Base-by-base conservation (phyloP, 2,888 invertebrate species). In the Cybosia mesomella region DNA sequence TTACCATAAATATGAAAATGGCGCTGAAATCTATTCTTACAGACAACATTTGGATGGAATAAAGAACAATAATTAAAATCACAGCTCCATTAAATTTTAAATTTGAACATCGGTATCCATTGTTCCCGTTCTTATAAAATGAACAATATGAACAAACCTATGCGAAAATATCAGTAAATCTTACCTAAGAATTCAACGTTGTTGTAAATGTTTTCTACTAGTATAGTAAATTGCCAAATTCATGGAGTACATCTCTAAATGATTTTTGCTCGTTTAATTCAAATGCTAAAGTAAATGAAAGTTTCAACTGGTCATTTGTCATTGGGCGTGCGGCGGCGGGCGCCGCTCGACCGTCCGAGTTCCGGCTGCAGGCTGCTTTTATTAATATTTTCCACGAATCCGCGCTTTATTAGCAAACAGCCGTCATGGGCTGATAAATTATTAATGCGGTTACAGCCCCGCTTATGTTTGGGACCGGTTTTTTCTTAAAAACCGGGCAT, bases 341-440 rank as follows among this genome's bases (percentile, higher is more conserved):
- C 72, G 67, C 82, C 83, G 85, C 85, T 87, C 88, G 88, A 84
- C 87, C 87, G 85, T 83, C 82, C 86, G 86, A 85, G 89, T 91
- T 91, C 92, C 91, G 90, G 87, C 86, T 89, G 91, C 92, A 91
- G 87, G 91, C 91, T 90, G 92, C 92, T 93, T 94, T 95, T 94
- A 94, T 95, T 95, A 94, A 95, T 94, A 95, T 94, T 94, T 94
- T 91, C 92, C 92, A 88, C 89, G 92, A 94, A 92, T 92, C 92
- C 89, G 88, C 92, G 94, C 93, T 94, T 94, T 95, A 95, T 95
- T 95, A 94, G 94, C 93, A 94, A 94, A 94, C 94, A 94, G 91
- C 91, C 92, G 94, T 95, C 94, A 94, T 92, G 91, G 94, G 91
- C 93, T 94, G 94, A 94, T 94, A 94, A 94, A 94, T 95, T 95